Evolutionary conservation across 2,113 vertebrate species (phyloP), one percentile per base, ranked within the genome.

Genomic region (Tupaia chinensis): DNA sequence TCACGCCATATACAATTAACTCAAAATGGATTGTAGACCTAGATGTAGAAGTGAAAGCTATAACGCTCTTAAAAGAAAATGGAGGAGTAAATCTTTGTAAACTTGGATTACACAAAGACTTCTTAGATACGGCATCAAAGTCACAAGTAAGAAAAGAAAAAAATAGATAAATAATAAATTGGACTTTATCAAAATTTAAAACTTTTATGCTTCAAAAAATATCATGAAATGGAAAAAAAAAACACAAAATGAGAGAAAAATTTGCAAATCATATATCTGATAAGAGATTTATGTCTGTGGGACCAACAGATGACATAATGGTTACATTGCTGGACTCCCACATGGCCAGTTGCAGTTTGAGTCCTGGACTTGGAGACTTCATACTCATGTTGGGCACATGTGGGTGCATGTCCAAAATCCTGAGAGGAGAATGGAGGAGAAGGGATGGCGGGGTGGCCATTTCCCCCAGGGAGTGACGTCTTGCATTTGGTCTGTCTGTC

Each of bases 1-100:
- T 5, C 79, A n/a, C 34, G 6, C 15, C 68, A 5, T 3, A 2
- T 19, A 2, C 44, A n/a, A 66, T 4, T 27, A 19, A 23, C 58
- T 29, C 72, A 14, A 3, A 14, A 3, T 14, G 25, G 54, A 7
- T 66, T 6, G 1, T 2, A 22, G 68, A 25, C 44, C 66, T 65
- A 17, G 29, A 23, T 1, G 29, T 3, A 20, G 15, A 5, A 4
- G 9, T 14, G 10, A 7, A 29, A 29, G 3, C 32, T 27, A 3
- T n/a, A 12, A 58, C 3, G 27, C 44, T n/a, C 74, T 66, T n/a
- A 65, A 5, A 29, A 66, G 60, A 34, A 68, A n/a, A 44, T 0
- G 0, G 22, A 29, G 66, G 58, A 10, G 12, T 20, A 11, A 34
- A 44, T 60, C 66, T 73, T 13, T 25, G 7, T 0, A 32, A 5